Percentiles rank a stretch among this genome's conserved stretches.
phyloP scores from a whole-genome alignment of 2,888 invertebrate species.

The Parnassius mnemosyne region DNA sequence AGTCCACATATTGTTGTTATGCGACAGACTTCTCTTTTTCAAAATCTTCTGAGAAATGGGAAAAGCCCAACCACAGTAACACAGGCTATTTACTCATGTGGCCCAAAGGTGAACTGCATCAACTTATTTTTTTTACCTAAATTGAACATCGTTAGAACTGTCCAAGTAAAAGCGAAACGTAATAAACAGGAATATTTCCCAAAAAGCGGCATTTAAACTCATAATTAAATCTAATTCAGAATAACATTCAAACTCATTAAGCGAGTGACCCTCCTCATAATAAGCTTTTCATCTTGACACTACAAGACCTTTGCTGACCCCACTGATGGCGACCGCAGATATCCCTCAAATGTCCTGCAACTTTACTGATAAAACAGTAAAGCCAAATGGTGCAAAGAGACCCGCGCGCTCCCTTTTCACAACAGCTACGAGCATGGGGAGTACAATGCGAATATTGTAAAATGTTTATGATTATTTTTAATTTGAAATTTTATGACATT shows the following conservation, averaged over 20 bases:
- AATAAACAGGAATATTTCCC: too few relatives aligned
- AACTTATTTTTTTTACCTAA: too few relatives aligned
- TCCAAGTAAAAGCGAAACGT: too few relatives aligned
- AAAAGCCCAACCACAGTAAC: too few relatives aligned
- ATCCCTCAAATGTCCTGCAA: conserved; percentile 63
- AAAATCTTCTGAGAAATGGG: too few relatives aligned
- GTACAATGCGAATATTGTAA: conserved; percentile 34
- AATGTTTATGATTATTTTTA: conserved; percentile 23
- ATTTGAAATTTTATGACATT: too few relatives aligned
- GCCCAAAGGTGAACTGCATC: too few relatives aligned
- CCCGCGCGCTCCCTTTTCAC: conserved; percentile 37
- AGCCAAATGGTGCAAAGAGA: conserved; percentile 57
- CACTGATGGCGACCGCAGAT: conserved; percentile 68
- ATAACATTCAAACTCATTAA: conserved; percentile 60
- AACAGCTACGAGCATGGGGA: conserved; percentile 42
- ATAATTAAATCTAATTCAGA: conserved; percentile 19
- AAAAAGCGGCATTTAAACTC: not conserved
- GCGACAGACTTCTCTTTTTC: too few relatives aligned
- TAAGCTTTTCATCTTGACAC: conserved; percentile 71
- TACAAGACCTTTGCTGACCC: conserved; percentile 58
- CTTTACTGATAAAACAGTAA: conserved; percentile 65
- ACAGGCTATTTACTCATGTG: too few relatives aligned
- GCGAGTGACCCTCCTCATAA: conserved; percentile 67
- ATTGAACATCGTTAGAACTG: too few relatives aligned
- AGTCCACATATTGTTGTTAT: too few relatives aligned